Conservation (phyloP, 2,888 invertebrate species). For the Sesia apiformis region DNA sequence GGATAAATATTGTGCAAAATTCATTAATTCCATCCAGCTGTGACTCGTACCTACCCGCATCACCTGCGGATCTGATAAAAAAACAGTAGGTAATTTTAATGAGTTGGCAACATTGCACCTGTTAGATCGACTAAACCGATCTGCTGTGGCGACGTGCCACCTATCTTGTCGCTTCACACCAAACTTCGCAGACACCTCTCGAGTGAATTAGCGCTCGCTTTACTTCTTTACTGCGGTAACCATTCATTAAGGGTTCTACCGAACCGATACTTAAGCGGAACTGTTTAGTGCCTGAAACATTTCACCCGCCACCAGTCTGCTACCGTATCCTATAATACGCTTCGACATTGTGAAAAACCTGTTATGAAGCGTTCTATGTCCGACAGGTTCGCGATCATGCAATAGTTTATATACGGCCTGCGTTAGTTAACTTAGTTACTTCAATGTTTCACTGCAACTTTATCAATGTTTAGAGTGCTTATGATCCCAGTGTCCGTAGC, state of each 20-base stretch:
- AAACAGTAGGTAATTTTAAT: neutral
- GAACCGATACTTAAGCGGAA: neutral
- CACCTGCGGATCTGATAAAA: too few relatives aligned
- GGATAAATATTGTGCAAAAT: too few relatives aligned
- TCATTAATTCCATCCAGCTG: too few relatives aligned
- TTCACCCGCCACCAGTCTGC: too few relatives aligned
- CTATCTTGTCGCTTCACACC: slow-evolving; percentile 27
- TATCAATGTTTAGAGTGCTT: slow-evolving; percentile 34
- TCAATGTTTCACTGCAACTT: slow-evolving; percentile 33
- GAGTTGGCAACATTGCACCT: neutral
- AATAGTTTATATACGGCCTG: too few relatives aligned
- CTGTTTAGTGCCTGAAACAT: slow-evolving; percentile 20
- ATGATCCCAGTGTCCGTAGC: slow-evolving; percentile 24
- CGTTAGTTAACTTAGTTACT: slow-evolving; percentile 18
- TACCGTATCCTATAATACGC: too few relatives aligned
- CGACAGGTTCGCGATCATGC: too few relatives aligned
- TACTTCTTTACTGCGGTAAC: slow-evolving; percentile 23
- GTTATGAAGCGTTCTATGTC: too few relatives aligned
- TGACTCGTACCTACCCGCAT: too few relatives aligned
- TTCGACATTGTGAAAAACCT: too few relatives aligned
- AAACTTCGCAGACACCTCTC: slow-evolving; percentile 45
- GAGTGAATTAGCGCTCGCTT: slow-evolving; percentile 1
- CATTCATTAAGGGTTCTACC: slow-evolving; percentile 28
- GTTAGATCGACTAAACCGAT: neutral
- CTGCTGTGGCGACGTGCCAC: slow-evolving; percentile 9